These are phyloP conservation scores for Itoplectis maculator DNA, from an alignment of 2,888 invertebrate genomes.

Conservation along the genomic window DNA sequence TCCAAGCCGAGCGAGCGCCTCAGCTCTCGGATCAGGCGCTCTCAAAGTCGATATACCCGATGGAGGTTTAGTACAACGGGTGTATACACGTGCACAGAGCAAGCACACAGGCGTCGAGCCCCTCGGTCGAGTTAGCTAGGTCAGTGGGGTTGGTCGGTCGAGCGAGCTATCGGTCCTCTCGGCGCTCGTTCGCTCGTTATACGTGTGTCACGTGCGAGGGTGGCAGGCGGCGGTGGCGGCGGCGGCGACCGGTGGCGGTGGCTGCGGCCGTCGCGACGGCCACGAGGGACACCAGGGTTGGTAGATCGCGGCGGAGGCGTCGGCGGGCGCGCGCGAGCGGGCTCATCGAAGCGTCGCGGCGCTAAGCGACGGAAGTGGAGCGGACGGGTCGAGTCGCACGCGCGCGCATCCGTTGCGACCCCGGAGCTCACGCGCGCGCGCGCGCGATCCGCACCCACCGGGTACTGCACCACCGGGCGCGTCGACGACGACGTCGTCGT, in stretches of 20 bases:
- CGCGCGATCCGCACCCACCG: slow-evolving; percentile 14
- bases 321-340: slow-evolving; percentile 28
- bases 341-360: slow-evolving; percentile 81
- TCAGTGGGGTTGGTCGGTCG: slow-evolving; percentile 59
- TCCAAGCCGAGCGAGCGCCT: background rate
- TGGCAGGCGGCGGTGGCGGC: slow-evolving; percentile 72
- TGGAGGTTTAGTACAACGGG: too few relatives aligned
- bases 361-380: slow-evolving; percentile 84
- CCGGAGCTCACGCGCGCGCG: slow-evolving; percentile 19
- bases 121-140: slow-evolving; percentile 55
- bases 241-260: slow-evolving; percentile 71
- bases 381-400: slow-evolving; percentile 68
- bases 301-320: slow-evolving; percentile 47
- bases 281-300: slow-evolving; percentile 60
- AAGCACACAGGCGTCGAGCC: background rate
- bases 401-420: background rate
- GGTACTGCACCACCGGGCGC: background rate
- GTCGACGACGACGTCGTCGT: too few relatives aligned
- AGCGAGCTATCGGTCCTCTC: slow-evolving; percentile 22
- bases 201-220: slow-evolving; percentile 74
- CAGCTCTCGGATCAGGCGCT: slow-evolving; percentile 10
- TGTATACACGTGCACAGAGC: too few relatives aligned
- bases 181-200: too few relatives aligned
- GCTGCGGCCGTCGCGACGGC: slow-evolving; percentile 66
- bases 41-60: slow-evolving; percentile 54